A percentile compares a stretch with the other conserved stretches of the same genome.
These are phyloP conservation scores for Hippopotamus amphibius DNA, from an alignment of 2,113 vertebrate genomes.

Conservation along the genomic window DNA sequence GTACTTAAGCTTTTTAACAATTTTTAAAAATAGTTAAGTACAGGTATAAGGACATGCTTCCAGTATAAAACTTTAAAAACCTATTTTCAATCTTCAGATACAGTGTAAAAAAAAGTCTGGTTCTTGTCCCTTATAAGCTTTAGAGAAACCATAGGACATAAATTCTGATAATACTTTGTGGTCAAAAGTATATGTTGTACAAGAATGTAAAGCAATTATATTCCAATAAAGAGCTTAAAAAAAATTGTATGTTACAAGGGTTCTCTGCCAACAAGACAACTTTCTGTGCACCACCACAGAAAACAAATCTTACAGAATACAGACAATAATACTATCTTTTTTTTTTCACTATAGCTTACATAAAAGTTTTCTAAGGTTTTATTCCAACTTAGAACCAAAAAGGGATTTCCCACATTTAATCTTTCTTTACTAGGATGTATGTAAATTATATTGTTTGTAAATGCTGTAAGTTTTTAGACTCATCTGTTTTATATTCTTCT, in stretches of 20 bases:
- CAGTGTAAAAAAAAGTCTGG: background rate
- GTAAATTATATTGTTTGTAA: background rate
- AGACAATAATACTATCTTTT: background rate
- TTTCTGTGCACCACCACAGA: background rate
- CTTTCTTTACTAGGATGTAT: background rate
- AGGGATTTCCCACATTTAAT: background rate
- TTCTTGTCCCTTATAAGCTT: background rate
- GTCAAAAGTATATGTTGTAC: background rate
- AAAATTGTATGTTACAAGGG: no score
- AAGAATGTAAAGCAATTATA: no score
- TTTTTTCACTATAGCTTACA: background rate
- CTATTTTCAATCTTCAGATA: background rate
- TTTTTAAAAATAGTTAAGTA: background rate
- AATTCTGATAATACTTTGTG: background rate
- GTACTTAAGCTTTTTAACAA: background rate
- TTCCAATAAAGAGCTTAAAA: no score
- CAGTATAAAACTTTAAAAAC: background rate
- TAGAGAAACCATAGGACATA: background rate
- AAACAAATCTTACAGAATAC: background rate
- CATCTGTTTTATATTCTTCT: background rate
- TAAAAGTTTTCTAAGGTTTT: background rate
- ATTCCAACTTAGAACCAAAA: conserved; percentile 46
- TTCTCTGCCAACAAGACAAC: background rate
- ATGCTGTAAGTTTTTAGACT: background rate
- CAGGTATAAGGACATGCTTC: background rate